Evolutionary conservation across 2,888 invertebrate species (phyloP), one percentile per base, ranked within the genome.

Genomic region (Cyclophora punctaria): DNA sequence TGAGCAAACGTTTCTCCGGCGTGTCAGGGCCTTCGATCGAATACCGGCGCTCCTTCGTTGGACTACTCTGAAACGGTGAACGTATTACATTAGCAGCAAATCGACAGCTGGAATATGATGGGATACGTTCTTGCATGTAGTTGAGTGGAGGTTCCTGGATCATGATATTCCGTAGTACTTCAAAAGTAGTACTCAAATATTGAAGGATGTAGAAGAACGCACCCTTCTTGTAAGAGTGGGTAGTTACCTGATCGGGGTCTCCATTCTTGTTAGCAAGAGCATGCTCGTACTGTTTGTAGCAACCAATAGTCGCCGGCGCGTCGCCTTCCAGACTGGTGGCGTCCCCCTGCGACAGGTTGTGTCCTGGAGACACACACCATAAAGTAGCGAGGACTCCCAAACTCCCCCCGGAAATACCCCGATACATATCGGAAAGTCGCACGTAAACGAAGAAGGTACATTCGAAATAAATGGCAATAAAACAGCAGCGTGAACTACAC

Each of bases 261-360:
- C 78, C 77, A 67, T 70, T 73, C 71, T 74, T 87, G 78, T 81
- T 80, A 70, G 74, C 66, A 69, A 89, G 77, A 62, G 79, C 90
- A 83, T 94, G 94, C 75, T 95, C 94, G 81, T 92, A 94, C 83
- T 93, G 94, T 76, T 92, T 92, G 88, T 93, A 94, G 89, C 94
- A 94, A 71, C 93, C 94, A 58, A 92, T 91, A 60, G 91, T 93
- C 62, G 93, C 93, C 73, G 93, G 94, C 61, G 92, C 91, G 78
- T 93, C 94, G 66, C 92, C 92, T 71, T 94, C 94, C 71, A 94
- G 91, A 82, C 95, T 96, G 90, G 94, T 95, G 71, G 94, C 95
- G 86, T 96, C 96, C 77, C 91, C 93, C 89, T 95, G 95, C 81
- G 96, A 95, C 91, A 95, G 90, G 91, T 96, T 95, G 92, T 96